phyloP scores from a whole-genome alignment of 2,888 invertebrate genomes.

The Melinaea menophilus region DNA sequence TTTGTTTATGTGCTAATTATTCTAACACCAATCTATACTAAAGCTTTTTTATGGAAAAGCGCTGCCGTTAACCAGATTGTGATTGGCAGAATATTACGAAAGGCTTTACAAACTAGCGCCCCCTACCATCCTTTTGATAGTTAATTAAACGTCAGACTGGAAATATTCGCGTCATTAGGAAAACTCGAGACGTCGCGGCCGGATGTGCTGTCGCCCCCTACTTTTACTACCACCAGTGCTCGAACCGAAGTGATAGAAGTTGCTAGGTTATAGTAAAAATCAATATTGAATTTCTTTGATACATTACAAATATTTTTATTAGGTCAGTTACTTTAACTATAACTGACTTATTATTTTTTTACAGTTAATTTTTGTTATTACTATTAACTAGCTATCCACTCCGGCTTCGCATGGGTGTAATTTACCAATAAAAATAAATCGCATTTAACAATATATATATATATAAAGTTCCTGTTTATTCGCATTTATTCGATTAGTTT shows the following conservation, averaged over 20 bases:
- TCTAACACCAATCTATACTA: too few relatives aligned
- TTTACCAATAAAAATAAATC: too few relatives aligned
- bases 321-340: neutral
- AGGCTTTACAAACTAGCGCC: constrained; percentile 38
- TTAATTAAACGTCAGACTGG: constrained; percentile 71
- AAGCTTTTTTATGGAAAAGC: too few relatives aligned
- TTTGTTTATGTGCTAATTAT: too few relatives aligned
- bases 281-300: neutral
- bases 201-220: constrained; percentile 46
- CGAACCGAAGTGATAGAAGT: neutral
- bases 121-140: constrained; percentile 56
- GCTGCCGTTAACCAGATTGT: constrained; percentile 7
- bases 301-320: constrained; percentile 4
- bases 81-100: constrained; percentile 45
- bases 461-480: too few relatives aligned
- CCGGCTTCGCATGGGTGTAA: too few relatives aligned
- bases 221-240: constrained; percentile 18
- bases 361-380: too few relatives aligned
- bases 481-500: too few relatives aligned
- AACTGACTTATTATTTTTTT: too few relatives aligned
- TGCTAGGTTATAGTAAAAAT: neutral
- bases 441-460: too few relatives aligned
- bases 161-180: constrained; percentile 72
- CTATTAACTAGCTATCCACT: too few relatives aligned
- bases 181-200: constrained; percentile 56